A percentile compares a stretch with the other conserved stretches of the same genome.
Conservation (phyloP, 2,888 invertebrate genomes). For the Leptogaster cylindrica region DNA sequence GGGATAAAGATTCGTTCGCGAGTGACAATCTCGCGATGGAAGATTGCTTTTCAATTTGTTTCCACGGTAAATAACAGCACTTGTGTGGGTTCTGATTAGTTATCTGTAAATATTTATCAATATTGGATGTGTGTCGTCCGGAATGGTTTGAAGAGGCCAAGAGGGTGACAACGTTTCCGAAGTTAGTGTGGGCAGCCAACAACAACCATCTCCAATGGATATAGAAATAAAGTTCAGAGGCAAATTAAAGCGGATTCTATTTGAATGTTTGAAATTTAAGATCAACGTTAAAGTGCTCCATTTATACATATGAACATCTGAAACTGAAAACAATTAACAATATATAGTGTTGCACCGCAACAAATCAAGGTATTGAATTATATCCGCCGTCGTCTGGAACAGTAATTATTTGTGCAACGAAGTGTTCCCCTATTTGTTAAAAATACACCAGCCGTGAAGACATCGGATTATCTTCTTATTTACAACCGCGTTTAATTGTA, state of each 20-base stretch:
- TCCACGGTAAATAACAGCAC: conserved; percentile 16
- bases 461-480: conserved; percentile 40
- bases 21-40: conserved; percentile 14
- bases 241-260: too few species aligned
- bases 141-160: too few species aligned
- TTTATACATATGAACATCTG: too few species aligned
- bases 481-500: conserved; percentile 36
- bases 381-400: too few species aligned
- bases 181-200: too few species aligned
- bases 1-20: conserved; percentile 9
- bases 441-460: conserved; percentile 36
- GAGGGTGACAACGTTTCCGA: too few species aligned
- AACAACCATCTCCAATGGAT: too few species aligned
- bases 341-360: neutral
- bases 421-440: conserved; percentile 39
- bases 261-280: too few species aligned
- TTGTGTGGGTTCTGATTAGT: conserved; percentile 24
- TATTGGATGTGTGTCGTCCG: conserved; percentile 25
- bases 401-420: conserved; percentile 32
- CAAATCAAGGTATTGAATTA: conserved; percentile 29
- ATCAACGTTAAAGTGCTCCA: too few species aligned
- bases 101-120: conserved; percentile 36
- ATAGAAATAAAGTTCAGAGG: too few species aligned
- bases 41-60: conserved; percentile 37
- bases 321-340: neutral